Conservation (phyloP, 2,888 invertebrate species). For the Eurytoma adleriae region DNA sequence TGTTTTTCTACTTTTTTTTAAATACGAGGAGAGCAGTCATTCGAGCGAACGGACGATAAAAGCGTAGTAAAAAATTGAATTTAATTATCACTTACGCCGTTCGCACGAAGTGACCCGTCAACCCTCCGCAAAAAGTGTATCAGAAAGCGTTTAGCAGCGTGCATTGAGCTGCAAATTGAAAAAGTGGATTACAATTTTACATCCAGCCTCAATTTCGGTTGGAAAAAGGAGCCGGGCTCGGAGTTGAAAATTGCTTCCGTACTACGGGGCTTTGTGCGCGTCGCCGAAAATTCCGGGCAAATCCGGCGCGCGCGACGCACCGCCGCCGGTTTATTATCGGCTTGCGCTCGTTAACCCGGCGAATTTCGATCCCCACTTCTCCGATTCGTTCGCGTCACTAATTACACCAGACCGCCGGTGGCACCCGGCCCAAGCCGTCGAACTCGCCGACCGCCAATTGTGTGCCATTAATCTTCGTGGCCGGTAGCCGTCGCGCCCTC, state of each 20-base stretch:
- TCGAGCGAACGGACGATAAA: no score
- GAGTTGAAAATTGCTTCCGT: slow-evolving; percentile 39
- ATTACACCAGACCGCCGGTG: slow-evolving; percentile 22
- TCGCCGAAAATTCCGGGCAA: slow-evolving; percentile 34
- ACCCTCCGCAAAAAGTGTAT: no score
- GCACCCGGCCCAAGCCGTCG: neutral
- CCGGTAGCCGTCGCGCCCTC: neutral
- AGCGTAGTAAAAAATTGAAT: no score
- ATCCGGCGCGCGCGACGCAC: neutral
- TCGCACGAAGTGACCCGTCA: no score
- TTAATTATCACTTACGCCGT: no score
- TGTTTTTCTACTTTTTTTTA: no score
- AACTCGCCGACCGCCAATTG: slow-evolving; percentile 34
- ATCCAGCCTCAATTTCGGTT: slow-evolving; percentile 22
- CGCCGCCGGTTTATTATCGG: slow-evolving; percentile 44
- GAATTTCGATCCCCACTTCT: no score
- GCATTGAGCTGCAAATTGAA: no score
- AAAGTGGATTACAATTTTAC: neutral
- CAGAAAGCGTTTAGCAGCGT: neutral
- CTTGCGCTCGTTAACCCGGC: slow-evolving; percentile 39
- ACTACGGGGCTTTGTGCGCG: neutral
- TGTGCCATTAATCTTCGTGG: slow-evolving; percentile 39
- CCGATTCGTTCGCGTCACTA: slow-evolving; percentile 8
- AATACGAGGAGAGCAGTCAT: no score
- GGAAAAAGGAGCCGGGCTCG: neutral